These are phyloP conservation scores for Tragelaphus imberbis DNA, from an alignment of 2,113 vertebrate genomes.

Conservation along the genomic window DNA sequence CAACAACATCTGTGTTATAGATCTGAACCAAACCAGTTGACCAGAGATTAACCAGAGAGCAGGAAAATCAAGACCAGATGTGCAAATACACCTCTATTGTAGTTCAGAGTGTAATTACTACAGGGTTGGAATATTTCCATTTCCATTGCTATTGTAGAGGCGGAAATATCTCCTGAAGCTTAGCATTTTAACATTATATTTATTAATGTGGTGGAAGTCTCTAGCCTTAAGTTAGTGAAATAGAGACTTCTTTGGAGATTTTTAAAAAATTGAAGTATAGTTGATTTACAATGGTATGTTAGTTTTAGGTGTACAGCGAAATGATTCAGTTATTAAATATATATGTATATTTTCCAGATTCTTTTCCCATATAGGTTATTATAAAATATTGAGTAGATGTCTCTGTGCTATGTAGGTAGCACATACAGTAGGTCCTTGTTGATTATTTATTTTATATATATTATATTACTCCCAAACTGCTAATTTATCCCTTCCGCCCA, in stretches of 20 bases:
- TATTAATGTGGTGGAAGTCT: not conserved
- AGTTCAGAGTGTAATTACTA: not conserved
- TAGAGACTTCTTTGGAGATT: not conserved
- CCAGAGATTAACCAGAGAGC: not conserved
- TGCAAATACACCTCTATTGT: rapidly evolving
- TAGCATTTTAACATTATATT: not conserved
- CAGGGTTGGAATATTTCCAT: not conserved
- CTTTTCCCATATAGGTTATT: not conserved
- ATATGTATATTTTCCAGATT: not conserved
- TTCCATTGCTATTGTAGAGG: not conserved
- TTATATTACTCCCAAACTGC: not conserved
- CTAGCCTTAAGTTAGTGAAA: not conserved
- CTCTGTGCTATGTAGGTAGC: not conserved
- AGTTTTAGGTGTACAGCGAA: not conserved
- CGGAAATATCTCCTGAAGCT: not conserved
- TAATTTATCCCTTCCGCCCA: not conserved
- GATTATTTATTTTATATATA: not conserved
- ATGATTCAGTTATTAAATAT: not conserved
- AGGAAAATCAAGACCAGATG: not conserved
- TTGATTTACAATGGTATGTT: not conserved
- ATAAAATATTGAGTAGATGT: not conserved
- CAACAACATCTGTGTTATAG: not conserved
- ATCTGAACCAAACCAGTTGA: not conserved
- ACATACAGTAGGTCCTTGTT: not conserved
- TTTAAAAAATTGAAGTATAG: not conserved